Evolutionary conservation across 2,888 invertebrate species (phyloP).

Genomic region (Phymatocera aterrima): DNA sequence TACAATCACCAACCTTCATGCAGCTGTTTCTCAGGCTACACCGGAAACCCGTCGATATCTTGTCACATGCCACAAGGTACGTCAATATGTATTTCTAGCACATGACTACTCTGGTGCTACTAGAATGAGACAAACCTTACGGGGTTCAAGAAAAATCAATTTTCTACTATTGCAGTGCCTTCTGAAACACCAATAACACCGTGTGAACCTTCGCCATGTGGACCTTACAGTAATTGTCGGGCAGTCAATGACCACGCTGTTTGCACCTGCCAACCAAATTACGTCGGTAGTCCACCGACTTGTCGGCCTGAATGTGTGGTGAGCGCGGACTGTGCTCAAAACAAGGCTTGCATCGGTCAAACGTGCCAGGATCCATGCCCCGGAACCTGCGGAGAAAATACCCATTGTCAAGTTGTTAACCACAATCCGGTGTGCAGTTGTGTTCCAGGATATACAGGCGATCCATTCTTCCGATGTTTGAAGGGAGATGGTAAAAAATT

Average conservation of each 20-base stretch:
- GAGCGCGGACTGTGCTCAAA: constrained; percentile 88
- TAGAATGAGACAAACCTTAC: background rate
- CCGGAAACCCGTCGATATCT: constrained; percentile 86
- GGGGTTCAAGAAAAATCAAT: constrained; percentile 13
- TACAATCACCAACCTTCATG: constrained; percentile 90
- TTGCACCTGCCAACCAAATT: constrained; percentile 87
- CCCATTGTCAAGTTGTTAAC: constrained; percentile 88
- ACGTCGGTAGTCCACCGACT: constrained; percentile 86
- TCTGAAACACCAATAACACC: constrained; percentile 75
- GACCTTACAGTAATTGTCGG: constrained; percentile 88
- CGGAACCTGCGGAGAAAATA: constrained; percentile 89
- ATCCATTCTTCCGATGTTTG: constrained; percentile 87
- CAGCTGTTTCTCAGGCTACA: constrained; percentile 83
- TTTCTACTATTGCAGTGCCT: constrained; percentile 56
- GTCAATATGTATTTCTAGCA: constrained; percentile 49
- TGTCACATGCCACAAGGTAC: constrained; percentile 79
- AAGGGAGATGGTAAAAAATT: constrained; percentile 80
- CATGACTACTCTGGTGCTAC: constrained; percentile 43
- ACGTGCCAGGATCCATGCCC: constrained; percentile 90
- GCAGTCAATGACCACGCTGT: constrained; percentile 84
- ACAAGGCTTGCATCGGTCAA: constrained; percentile 87
- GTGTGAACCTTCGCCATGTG: constrained; percentile 85
- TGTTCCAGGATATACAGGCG: constrained; percentile 84
- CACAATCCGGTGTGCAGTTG: constrained; percentile 93
- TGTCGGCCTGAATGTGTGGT: constrained; percentile 90